Percentiles rank a stretch among this genome's conserved stretches.
Conservation (phyloP, 2,888 invertebrate genomes). For the Oscheius sp. region DNA sequence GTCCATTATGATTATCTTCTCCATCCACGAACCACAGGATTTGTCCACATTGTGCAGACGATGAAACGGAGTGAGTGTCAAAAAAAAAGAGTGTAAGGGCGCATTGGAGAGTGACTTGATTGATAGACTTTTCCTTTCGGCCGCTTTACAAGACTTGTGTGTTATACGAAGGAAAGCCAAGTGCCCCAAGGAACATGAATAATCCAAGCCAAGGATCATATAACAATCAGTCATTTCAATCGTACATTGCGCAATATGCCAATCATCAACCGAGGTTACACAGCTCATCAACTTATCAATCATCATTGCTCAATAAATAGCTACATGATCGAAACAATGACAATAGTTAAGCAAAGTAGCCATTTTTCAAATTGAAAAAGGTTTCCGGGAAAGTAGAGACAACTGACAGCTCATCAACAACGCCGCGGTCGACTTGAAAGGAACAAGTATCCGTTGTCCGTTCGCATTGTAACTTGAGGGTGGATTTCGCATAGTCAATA, state of each 20-base stretch:
- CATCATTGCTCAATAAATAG: constrained; percentile 20
- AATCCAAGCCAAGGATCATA: background rate
- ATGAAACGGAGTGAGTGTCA: constrained; percentile 74
- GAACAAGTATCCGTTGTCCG: constrained; percentile 21
- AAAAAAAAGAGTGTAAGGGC: too few relatives aligned
- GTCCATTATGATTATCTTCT: constrained; percentile 80
- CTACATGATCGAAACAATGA: background rate
- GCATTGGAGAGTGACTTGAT: background rate
- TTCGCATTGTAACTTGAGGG: constrained; percentile 28
- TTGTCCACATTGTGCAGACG: constrained; percentile 73
- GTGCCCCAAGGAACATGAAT: background rate
- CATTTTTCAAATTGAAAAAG: background rate
- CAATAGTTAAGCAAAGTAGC: background rate
- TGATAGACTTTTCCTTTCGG: background rate
- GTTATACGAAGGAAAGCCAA: background rate
- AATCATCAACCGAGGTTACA: constrained; percentile 21
- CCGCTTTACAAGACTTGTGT: constrained; percentile 3
- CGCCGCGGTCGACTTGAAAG: constrained; percentile 22
- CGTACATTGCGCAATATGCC: constrained; percentile 31
- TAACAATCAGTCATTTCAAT: constrained; percentile 25
- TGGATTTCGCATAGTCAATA: constrained; percentile 10
- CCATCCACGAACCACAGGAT: constrained; percentile 87
- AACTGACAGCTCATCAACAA: constrained; percentile 24
- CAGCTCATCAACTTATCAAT: constrained; percentile 21
- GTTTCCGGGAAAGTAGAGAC: background rate